These are phyloP conservation scores for Willisornis vidua DNA, from an alignment of 2,113 vertebrate genomes.

Conservation along the genomic window DNA sequence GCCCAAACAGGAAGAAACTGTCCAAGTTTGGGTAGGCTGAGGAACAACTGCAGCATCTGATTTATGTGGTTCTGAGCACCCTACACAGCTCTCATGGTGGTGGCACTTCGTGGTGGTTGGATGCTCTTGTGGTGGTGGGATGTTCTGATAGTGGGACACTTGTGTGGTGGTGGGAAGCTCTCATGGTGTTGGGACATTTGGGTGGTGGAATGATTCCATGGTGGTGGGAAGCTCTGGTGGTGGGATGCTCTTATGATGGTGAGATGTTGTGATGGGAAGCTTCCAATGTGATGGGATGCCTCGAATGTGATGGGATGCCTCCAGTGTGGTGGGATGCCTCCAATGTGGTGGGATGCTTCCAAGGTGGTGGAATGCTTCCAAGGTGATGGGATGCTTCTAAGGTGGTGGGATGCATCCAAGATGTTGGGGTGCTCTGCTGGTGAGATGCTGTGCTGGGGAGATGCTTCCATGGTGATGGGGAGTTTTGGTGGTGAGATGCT, in stretches of 20 bases:
- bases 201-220: not conserved
- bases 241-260: not conserved
- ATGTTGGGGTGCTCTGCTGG: not conserved
- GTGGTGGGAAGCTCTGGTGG: not conserved
- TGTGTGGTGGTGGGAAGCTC: not conserved
- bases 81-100: fast-evolving
- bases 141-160: not conserved
- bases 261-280: not conserved
- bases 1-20: not conserved
- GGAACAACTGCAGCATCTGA: fast-evolving
- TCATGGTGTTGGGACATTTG: not conserved
- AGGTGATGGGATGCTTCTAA: not conserved
- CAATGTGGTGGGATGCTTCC: not conserved
- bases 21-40: not conserved
- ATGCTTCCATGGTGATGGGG: too few species aligned
- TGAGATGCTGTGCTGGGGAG: not conserved
- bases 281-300: not conserved
- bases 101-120: not conserved
- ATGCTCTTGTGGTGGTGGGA: not conserved
- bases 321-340: not conserved
- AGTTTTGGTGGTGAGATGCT: too few species aligned
- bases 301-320: not conserved
- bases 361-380: not conserved
- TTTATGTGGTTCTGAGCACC: not conserved
- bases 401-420: not conserved